Conservation (phyloP, 2,888 invertebrate species). For the Nesidiocoris tenuis region DNA sequence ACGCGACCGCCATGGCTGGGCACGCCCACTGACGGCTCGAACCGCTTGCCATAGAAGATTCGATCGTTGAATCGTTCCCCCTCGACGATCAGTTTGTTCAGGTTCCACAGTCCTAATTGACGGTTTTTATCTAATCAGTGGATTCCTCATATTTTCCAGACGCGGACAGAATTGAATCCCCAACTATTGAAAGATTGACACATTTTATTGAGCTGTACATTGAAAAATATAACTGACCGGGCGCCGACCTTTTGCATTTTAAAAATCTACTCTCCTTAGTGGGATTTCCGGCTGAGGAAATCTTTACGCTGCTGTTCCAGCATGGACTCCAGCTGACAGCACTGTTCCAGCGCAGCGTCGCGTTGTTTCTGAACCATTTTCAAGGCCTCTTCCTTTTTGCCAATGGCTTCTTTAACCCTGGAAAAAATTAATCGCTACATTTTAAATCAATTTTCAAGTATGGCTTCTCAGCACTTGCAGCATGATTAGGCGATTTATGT, state of each 20-base stretch:
- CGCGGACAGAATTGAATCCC: no score
- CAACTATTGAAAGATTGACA: not conserved
- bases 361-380: slow-evolving; percentile 70
- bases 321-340: slow-evolving; percentile 71
- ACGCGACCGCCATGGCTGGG: no score
- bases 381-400: slow-evolving; percentile 75
- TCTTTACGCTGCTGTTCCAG: slow-evolving; percentile 57
- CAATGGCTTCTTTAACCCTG: slow-evolving; percentile 78
- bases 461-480: no score
- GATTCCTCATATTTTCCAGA: no score
- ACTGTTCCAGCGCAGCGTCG: slow-evolving; percentile 68
- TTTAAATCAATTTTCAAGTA: slow-evolving; percentile 30
- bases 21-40: no score
- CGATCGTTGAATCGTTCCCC: no score
- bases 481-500: no score
- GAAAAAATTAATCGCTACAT: slow-evolving; percentile 12
- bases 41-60: no score
- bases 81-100: no score
- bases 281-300: slow-evolving; percentile 29
- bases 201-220: not conserved
- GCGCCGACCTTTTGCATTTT: not conserved
- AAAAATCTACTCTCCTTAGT: not conserved
- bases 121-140: no score
- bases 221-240: not conserved
- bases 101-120: no score